Conservation (phyloP, 2,113 vertebrate genomes). For the Prunella himalayana region DNA sequence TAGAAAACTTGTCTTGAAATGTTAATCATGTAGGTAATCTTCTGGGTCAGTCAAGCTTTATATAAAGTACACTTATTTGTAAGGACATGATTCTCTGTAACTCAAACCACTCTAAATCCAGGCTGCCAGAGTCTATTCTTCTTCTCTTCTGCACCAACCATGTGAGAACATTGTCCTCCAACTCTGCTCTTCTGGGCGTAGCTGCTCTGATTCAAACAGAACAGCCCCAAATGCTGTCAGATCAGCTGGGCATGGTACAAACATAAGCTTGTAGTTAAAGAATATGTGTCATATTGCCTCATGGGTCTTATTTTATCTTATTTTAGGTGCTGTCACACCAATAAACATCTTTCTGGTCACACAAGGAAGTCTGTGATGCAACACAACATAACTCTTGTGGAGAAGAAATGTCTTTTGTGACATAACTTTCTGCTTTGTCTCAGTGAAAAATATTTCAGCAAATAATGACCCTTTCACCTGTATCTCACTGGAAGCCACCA, state of each 20-base stretch:
- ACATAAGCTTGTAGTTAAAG: neutral
- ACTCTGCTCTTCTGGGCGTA: fast-evolving
- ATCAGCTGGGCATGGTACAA: neutral
- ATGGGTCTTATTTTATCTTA: neutral
- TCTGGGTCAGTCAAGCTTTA: neutral
- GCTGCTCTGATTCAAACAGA: neutral
- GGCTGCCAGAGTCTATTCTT: neutral
- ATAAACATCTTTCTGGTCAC: neutral
- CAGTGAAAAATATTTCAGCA: neutral
- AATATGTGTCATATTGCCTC: neutral
- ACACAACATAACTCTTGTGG: neutral
- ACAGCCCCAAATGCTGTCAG: neutral
- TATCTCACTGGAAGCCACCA: neutral
- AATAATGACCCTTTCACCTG: neutral
- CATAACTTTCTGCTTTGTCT: neutral
- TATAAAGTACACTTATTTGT: neutral
- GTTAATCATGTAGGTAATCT: neutral
- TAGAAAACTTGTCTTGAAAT: neutral
- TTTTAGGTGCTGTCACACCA: neutral
- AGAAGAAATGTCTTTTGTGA: neutral
- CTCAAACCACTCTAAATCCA: neutral
- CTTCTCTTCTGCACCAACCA: neutral
- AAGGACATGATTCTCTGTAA: neutral
- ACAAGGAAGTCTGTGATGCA: neutral
- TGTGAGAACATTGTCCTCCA: neutral